Evolutionary conservation across 2,888 invertebrate genomes (phyloP).

Genomic region (Philaethria dido): DNA sequence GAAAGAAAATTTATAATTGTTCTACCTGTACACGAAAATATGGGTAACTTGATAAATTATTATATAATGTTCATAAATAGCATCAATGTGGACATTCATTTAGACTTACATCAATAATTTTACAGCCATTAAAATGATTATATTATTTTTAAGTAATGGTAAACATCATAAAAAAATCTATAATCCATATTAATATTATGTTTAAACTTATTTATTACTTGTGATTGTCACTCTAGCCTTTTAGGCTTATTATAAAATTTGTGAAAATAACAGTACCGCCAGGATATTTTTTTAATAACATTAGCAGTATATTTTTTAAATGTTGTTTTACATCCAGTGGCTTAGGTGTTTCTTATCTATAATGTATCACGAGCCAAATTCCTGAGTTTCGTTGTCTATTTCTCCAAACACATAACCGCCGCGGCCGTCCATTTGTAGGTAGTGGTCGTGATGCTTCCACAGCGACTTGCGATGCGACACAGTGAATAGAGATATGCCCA

Average conservation of each 20-base stretch:
- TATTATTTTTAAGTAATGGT: background rate
- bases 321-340: background rate
- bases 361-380: constrained; percentile 94
- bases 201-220: background rate
- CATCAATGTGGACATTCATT: background rate
- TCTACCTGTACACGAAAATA: background rate
- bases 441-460: constrained; percentile 99
- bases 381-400: constrained; percentile 93
- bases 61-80: background rate
- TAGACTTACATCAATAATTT: background rate
- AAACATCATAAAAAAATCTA: too few species aligned
- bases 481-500: constrained; percentile 96
- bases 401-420: constrained; percentile 94
- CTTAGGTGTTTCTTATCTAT: background rate
- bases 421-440: constrained; percentile 97
- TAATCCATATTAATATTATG: background rate
- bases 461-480: constrained; percentile 98
- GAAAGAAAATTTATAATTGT: background rate
- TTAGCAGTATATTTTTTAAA: background rate
- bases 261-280: background rate
- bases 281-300: background rate
- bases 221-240: background rate
- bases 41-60: background rate
- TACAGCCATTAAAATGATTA: constrained; percentile 1
- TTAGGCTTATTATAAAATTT: background rate